phyloP scores from a whole-genome alignment of 1,140 invertebrate species.

The Paramacrobiotus metropolitanus region DNA sequence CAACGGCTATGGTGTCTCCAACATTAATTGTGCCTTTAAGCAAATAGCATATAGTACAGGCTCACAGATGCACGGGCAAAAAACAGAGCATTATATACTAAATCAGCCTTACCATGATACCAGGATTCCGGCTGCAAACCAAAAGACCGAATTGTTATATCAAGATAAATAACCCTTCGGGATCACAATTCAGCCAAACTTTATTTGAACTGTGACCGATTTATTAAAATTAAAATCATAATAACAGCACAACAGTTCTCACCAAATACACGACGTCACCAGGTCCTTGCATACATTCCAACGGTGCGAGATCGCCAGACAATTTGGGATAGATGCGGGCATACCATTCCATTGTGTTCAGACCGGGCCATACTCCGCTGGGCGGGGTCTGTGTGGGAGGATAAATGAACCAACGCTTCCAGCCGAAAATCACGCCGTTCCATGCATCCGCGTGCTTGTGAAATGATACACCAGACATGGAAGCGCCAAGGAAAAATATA shows the following conservation, averaged over 20 bases:
- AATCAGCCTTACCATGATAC: too few relatives aligned
- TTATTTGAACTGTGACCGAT: too few relatives aligned
- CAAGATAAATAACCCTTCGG: too few relatives aligned
- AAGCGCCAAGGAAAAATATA: constrained; percentile 17
- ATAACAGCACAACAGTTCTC: not conserved
- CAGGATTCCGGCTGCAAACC: constrained; percentile 18
- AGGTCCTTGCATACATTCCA: constrained; percentile 19
- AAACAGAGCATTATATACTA: too few relatives aligned
- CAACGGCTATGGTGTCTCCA: constrained; percentile 20
- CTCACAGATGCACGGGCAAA: too few relatives aligned
- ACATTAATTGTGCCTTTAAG: constrained; percentile 19
- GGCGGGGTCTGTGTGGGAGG: constrained; percentile 17
- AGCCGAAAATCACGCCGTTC: constrained; percentile 20
- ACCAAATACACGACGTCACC: constrained; percentile 19
- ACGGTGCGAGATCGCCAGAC: constrained; percentile 13
- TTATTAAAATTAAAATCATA: too few relatives aligned
- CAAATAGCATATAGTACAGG: too few relatives aligned
- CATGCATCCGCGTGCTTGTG: constrained; percentile 22
- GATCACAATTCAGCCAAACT: too few relatives aligned
- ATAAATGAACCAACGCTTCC: constrained; percentile 21
- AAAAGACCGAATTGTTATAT: not conserved
- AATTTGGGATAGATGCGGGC: not conserved
- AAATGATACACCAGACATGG: constrained; percentile 18
- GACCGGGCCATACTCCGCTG: constrained; percentile 14
- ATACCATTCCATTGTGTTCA: not conserved